Evolutionary conservation across 2,888 invertebrate genomes (phyloP).

Genomic region (Steinernema carpocapsae): DNA sequence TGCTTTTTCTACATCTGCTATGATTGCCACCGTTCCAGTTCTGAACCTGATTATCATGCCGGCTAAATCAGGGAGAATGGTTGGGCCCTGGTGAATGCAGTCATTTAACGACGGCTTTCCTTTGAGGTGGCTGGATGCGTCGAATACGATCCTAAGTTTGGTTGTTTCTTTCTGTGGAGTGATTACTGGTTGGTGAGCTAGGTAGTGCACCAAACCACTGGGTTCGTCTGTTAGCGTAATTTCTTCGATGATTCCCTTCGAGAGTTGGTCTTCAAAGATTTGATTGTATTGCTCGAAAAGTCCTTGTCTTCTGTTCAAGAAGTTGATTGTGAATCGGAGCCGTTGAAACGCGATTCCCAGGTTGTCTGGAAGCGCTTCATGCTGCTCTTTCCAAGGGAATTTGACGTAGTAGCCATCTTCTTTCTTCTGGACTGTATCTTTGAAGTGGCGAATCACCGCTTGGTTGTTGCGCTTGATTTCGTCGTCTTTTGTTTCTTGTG

Average conservation of each 20-base stretch:
- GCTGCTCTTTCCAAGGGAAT: conserved; percentile 28
- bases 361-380: conserved; percentile 9
- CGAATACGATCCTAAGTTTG: conserved; percentile 56
- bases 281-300: conserved; percentile 9
- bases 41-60: conserved; percentile 41
- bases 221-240: background rate
- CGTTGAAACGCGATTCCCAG: conserved; percentile 5
- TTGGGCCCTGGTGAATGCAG: conserved; percentile 43
- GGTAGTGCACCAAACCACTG: background rate
- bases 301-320: background rate
- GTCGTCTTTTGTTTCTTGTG: background rate
- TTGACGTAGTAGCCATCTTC: background rate
- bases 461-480: background rate
- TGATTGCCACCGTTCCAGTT: background rate
- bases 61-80: conserved; percentile 39
- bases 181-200: background rate
- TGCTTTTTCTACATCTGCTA: too few relatives aligned
- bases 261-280: conserved; percentile 14
- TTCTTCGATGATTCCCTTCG: conserved; percentile 6
- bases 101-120: conserved; percentile 40
- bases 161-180: conserved; percentile 38
- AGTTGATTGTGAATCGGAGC: background rate
- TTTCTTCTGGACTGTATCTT: background rate
- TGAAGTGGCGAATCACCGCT: background rate
- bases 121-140: conserved; percentile 43